Percentiles rank a stretch among this genome's conserved stretches.
Evolutionary conservation across 2,797 vertebrate genomes (phyloP).

Genomic region (Labeo calbasu): DNA sequence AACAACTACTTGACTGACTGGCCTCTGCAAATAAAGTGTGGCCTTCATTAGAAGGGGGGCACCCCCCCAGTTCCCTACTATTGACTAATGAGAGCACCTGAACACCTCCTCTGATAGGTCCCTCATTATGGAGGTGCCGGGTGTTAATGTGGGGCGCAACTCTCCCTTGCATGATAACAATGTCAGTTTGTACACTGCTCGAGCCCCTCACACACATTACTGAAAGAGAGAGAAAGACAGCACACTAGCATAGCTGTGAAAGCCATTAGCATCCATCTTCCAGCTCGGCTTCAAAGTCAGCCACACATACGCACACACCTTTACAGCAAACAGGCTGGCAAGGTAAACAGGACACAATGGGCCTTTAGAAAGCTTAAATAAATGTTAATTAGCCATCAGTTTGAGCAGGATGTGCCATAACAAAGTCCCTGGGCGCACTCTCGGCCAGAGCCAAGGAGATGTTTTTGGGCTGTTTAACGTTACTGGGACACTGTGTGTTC

Average conservation of each 20-base stretch:
- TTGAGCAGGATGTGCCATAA: slow-evolving; percentile 40
- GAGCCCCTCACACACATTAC: background rate
- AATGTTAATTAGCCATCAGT: slow-evolving; percentile 68
- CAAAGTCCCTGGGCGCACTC: slow-evolving; percentile 38
- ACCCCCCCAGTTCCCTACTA: slow-evolving; percentile 56
- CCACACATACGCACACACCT: slow-evolving; percentile 28
- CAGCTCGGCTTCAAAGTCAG: slow-evolving; percentile 7
- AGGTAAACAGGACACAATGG: slow-evolving; percentile 52
- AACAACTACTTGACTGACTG: slow-evolving; percentile 31
- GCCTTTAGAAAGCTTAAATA: slow-evolving; percentile 62
- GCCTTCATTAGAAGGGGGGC: slow-evolving; percentile 34
- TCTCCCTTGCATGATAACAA: slow-evolving; percentile 56
- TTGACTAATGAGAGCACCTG: slow-evolving; percentile 51
- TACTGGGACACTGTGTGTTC: slow-evolving; percentile 56
- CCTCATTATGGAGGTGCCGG: slow-evolving; percentile 59
- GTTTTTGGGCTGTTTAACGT: slow-evolving; percentile 49
- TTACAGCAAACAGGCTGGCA: slow-evolving; percentile 44
- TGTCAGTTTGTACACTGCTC: slow-evolving; percentile 37
- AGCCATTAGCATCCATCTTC: slow-evolving; percentile 30
- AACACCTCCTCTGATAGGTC: slow-evolving; percentile 41
- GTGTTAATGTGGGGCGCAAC: slow-evolving; percentile 43
- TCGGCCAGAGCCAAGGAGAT: slow-evolving; percentile 40
- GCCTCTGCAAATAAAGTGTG: slow-evolving; percentile 27
- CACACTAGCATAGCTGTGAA: slow-evolving; percentile 8
- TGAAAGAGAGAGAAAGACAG: slow-evolving; percentile 4